These are phyloP conservation scores for Nowickia ferox DNA, from an alignment of 2,888 invertebrate species.

Conservation along the genomic window DNA sequence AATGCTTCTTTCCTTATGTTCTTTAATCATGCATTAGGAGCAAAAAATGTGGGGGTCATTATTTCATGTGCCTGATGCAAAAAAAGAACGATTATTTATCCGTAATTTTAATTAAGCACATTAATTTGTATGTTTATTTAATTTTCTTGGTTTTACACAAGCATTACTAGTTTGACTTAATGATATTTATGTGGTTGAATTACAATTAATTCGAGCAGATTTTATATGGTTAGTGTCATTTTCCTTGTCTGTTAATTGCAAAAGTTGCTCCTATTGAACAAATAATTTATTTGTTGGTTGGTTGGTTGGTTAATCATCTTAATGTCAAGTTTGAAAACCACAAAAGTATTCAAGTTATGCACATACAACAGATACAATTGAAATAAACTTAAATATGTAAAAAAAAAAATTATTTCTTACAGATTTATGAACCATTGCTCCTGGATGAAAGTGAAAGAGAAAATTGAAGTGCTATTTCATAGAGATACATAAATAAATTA, in stretches of 20 bases:
- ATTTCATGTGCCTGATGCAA: not conserved
- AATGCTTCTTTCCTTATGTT: too few species aligned
- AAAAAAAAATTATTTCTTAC: constrained; percentile 1
- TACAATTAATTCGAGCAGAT: constrained; percentile 50
- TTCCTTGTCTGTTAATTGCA: not conserved
- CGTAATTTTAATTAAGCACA: constrained; percentile 12
- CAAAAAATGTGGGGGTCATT: too few species aligned
- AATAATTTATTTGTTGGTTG: constrained; percentile 24
- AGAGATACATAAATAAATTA: too few species aligned
- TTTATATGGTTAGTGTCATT: not conserved
- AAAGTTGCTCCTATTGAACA: constrained; percentile 2
- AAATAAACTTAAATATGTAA: constrained; percentile 18
- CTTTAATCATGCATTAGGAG: too few species aligned
- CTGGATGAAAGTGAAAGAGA: too few species aligned
- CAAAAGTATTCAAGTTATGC: constrained; percentile 28
- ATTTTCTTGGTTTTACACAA: constrained; percentile 26
- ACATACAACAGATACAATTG: constrained; percentile 22
- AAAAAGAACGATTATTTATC: not conserved
- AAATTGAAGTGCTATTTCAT: too few species aligned
- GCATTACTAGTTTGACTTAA: not conserved
- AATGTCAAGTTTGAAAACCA: constrained; percentile 43
- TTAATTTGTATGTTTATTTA: constrained; percentile 23
- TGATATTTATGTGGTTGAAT: constrained; percentile 48
- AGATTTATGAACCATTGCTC: not conserved
- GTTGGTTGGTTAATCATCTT: constrained; percentile 33